Percentiles rank a stretch among this genome's conserved stretches.
These are phyloP conservation scores for Tenthredo scrophulariae DNA, from an alignment of 2,888 invertebrate genomes.

Conservation along the genomic window DNA sequence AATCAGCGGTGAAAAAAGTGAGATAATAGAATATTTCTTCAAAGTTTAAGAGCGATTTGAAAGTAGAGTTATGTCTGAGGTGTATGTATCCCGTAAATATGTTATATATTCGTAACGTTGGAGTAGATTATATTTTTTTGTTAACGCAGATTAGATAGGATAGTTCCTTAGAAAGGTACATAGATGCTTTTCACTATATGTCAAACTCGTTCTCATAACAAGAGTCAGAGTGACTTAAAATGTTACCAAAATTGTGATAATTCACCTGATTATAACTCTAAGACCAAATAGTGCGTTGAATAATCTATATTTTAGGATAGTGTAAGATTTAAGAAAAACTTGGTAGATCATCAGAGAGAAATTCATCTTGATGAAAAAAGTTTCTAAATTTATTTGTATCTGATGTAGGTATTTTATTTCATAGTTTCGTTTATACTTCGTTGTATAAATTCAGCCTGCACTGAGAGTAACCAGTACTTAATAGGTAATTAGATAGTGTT, in stretches of 20 bases:
- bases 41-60: no score
- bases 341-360: background rate
- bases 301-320: background rate
- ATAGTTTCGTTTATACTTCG: background rate
- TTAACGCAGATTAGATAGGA: background rate
- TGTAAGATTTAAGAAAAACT: background rate
- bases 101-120: background rate
- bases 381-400: background rate
- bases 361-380: background rate
- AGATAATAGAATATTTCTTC: no score
- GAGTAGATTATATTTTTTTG: background rate
- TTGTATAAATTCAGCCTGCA: background rate
- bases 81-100: background rate
- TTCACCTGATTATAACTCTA: constrained; percentile 18
- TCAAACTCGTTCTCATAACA: background rate
- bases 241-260: constrained; percentile 5
- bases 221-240: background rate
- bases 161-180: background rate
- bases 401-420: background rate
- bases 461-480: background rate
- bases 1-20: no score
- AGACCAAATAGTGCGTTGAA: no score
- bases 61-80: no score
- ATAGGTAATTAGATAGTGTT: background rate
- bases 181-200: background rate